phyloP scores from a whole-genome alignment of 2,888 invertebrate genomes.

The Diplazon laetatorius region DNA sequence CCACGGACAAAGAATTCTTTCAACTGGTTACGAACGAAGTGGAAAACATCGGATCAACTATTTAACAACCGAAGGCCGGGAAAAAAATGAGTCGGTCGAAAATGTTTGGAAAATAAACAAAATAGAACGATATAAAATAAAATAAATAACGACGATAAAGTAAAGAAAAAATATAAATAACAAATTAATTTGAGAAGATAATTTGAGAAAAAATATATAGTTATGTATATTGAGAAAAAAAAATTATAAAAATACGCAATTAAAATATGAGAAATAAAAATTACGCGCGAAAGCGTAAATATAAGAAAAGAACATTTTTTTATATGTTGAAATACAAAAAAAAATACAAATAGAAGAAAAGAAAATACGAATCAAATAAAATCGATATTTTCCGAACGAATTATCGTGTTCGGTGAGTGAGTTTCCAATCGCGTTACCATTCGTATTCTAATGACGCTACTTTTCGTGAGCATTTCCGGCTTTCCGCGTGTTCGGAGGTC shows the following conservation, averaged over 20 bases:
- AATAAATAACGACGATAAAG: background rate
- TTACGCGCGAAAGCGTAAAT: too few species aligned
- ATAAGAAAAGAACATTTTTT: too few species aligned
- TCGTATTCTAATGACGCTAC: conserved; percentile 50
- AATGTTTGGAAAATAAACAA: background rate
- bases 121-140: background rate
- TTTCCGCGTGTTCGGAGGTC: conserved; percentile 51
- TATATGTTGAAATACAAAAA: too few species aligned
- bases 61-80: too few species aligned
- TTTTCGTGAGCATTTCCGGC: conserved; percentile 46
- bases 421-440: conserved; percentile 28
- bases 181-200: too few species aligned
- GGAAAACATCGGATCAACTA: conserved; percentile 7
- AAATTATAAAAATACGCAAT: too few species aligned
- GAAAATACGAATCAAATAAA: too few species aligned
- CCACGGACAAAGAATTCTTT: background rate
- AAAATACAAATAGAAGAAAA: background rate
- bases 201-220: too few species aligned
- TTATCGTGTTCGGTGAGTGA: background rate
- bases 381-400: conserved; percentile 14
- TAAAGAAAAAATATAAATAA: too few species aligned
- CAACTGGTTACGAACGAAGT: conserved; percentile 28
- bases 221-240: too few species aligned
- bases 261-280: too few species aligned
- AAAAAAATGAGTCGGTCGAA: background rate